Evolutionary conservation across 2,797 vertebrate species (phyloP).

Genomic region (Bovichtus variegatus): DNA sequence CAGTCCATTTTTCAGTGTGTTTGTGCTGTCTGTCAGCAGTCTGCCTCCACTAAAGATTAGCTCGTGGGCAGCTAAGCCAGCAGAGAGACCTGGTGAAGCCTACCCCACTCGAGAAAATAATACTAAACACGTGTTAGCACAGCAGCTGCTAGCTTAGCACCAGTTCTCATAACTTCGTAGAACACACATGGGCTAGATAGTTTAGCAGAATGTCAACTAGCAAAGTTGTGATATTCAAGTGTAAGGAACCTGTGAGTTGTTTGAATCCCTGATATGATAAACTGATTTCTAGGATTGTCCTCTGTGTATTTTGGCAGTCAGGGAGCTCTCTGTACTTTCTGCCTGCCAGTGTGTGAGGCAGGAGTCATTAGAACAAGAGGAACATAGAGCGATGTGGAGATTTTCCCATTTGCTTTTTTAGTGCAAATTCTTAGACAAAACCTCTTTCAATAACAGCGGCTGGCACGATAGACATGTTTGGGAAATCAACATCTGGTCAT

Average conservation of each 20-base stretch:
- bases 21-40: conserved; percentile 49
- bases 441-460: conserved; percentile 61
- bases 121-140: conserved; percentile 54
- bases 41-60: conserved; percentile 43
- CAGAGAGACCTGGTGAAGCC: conserved; percentile 22
- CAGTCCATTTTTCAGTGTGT: conserved; percentile 47
- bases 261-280: conserved; percentile 12
- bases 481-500: conserved; percentile 78
- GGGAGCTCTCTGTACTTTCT: conserved; percentile 21
- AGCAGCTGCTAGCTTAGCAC: conserved; percentile 43
- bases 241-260: conserved; percentile 2
- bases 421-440: conserved; percentile 55
- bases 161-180: neutral
- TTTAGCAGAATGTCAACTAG: neutral
- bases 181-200: neutral
- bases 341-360: conserved; percentile 13
- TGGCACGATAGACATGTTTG: conserved; percentile 70
- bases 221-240: conserved; percentile 6
- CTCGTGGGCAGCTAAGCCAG: conserved; percentile 27
- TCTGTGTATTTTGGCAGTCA: conserved; percentile 24
- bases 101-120: conserved; percentile 44
- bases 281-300: conserved; percentile 20
- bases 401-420: conserved; percentile 35
- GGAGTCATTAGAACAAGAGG: conserved; percentile 36
- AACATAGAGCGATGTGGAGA: conserved; percentile 28